Percentiles rank a stretch among this genome's conserved stretches.
These are phyloP conservation scores for Epizoanthus fatuus DNA, from an alignment of 92 coral and sea anemone species.

Conservation along the genomic window DNA sequence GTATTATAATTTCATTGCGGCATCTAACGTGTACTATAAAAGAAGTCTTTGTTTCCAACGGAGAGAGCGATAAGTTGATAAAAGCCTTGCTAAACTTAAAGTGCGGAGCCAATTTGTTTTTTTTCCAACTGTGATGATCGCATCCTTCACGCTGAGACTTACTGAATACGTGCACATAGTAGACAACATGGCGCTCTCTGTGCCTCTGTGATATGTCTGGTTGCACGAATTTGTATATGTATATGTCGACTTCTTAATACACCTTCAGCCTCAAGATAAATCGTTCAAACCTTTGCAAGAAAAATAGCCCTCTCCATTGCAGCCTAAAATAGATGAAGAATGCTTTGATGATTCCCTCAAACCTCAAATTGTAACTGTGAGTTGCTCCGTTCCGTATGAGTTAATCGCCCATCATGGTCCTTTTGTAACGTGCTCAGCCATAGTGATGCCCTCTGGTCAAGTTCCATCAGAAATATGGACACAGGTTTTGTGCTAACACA, in stretches of 20 bases:
- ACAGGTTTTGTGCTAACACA: conserved; percentile 7
- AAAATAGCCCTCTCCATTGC: neutral
- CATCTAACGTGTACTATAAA: neutral
- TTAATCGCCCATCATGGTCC: neutral
- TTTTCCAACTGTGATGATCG: conserved; percentile 20
- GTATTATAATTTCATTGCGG: conserved; percentile 1
- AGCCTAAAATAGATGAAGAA: neutral
- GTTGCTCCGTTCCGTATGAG: neutral
- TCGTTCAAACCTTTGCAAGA: neutral
- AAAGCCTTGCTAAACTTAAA: conserved; percentile 16
- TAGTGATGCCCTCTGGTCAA: neutral
- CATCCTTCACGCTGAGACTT: conserved; percentile 21
- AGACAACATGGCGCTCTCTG: too few species aligned
- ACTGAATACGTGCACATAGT: neutral
- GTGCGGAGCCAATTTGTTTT: neutral
- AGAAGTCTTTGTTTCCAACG: conserved; percentile 1
- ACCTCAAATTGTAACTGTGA: neutral
- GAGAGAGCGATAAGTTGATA: conserved; percentile 16
- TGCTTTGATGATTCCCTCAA: neutral
- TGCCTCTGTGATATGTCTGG: neutral
- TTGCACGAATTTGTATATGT: neutral
- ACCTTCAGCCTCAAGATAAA: neutral
- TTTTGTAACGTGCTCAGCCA: neutral
- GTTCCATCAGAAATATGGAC: neutral
- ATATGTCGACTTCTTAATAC: neutral